These are phyloP conservation scores for Pantherophis vulpinus DNA, from an alignment of 2,797 vertebrate species.

Conservation along the genomic window DNA sequence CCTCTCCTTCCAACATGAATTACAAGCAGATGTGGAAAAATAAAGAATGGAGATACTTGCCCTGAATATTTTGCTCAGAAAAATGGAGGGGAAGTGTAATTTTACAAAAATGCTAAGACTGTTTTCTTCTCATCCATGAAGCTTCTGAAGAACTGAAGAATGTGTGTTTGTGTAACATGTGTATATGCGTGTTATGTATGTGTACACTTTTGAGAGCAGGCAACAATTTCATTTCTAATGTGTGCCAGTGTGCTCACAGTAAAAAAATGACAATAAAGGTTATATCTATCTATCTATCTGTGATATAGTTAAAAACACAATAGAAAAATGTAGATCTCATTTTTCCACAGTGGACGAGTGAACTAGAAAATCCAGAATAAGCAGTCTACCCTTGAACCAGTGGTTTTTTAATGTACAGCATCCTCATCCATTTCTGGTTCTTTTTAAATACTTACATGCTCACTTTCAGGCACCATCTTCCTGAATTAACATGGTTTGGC, in stretches of 20 bases:
- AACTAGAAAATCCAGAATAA: background rate
- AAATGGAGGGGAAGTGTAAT: background rate
- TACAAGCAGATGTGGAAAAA: background rate
- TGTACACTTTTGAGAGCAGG: no score
- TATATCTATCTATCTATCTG: no score
- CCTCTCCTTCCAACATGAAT: background rate
- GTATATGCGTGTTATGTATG: no score
- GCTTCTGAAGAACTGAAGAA: background rate
- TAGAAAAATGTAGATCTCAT: no score
- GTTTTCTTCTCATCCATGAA: background rate
- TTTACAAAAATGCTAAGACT: background rate
- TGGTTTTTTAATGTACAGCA: background rate
- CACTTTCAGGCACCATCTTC: background rate
- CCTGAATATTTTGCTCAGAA: background rate
- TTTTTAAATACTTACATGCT: fast-evolving
- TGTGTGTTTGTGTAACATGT: no score
- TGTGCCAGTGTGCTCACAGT: no score
- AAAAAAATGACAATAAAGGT: no score
- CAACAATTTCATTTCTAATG: no score
- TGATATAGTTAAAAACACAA: background rate
- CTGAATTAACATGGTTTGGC: background rate
- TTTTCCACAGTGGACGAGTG: background rate
- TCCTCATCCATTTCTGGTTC: background rate
- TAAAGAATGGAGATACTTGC: background rate
- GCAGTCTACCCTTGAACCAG: background rate